Evolutionary conservation across 2,113 vertebrate genomes (phyloP).

Genomic region (Myotis davidii): DNA sequence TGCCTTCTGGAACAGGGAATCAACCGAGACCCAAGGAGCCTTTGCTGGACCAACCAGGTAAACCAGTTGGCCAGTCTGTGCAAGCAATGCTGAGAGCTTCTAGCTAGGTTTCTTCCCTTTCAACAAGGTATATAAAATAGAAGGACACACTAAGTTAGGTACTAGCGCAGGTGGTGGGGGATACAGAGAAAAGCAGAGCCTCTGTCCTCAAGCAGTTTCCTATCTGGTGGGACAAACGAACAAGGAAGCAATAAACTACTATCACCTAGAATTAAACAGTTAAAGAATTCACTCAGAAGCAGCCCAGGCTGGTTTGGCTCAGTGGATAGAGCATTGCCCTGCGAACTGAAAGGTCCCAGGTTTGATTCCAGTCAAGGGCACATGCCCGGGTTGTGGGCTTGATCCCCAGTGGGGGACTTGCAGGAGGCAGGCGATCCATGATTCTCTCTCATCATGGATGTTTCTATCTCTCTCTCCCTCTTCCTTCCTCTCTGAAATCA

Average conservation of each 20-base stretch:
- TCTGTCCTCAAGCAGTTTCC: background rate
- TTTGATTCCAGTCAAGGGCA: too few relatives aligned
- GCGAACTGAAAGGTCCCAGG: too few relatives aligned
- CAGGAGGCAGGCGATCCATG: too few relatives aligned
- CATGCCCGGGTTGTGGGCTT: too few relatives aligned
- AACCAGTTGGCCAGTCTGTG: background rate
- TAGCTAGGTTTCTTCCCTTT: background rate
- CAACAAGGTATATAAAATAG: background rate
- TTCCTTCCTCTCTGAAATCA: too few relatives aligned
- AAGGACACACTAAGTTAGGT: background rate
- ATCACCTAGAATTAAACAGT: background rate
- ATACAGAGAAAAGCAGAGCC: background rate
- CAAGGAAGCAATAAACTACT: background rate
- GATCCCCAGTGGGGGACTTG: too few relatives aligned
- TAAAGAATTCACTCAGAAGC: background rate
- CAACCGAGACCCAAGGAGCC: background rate
- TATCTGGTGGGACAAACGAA: background rate
- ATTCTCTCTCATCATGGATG: too few relatives aligned
- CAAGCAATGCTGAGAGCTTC: background rate
- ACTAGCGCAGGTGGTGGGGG: too few relatives aligned
- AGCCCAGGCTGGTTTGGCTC: too few relatives aligned
- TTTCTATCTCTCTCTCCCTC: too few relatives aligned
- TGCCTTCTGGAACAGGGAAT: background rate
- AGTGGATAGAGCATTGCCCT: too few relatives aligned
- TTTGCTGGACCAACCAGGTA: background rate